These are phyloP conservation scores for Cotesia typhae DNA, from an alignment of 1,140 invertebrate species.

Conservation along the genomic window DNA sequence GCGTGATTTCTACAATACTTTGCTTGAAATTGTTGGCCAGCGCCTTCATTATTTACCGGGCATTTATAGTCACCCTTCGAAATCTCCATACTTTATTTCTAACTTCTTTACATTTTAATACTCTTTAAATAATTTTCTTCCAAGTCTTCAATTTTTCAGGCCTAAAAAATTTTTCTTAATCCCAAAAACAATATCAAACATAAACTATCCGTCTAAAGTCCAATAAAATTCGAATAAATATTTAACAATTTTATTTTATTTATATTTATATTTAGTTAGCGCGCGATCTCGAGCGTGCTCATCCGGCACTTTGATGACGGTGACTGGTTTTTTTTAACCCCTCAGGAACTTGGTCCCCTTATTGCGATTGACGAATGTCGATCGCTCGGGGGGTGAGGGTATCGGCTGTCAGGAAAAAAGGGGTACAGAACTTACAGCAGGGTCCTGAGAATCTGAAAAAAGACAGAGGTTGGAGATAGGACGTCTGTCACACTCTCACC, in stretches of 20 bases:
- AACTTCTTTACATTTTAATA: no score
- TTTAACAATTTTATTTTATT: background rate
- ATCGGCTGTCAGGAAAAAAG: background rate
- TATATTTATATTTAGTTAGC: constrained; percentile 3
- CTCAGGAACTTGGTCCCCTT: constrained; percentile 10
- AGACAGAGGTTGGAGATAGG: constrained; percentile 28
- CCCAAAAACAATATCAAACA: no score
- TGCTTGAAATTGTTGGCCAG: background rate
- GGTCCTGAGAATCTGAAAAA: constrained; percentile 4
- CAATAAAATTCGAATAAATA: no score
- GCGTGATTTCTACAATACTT: background rate
- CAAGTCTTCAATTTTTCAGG: no score
- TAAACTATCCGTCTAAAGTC: no score
- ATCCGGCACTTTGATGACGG: constrained; percentile 29
- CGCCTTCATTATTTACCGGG: no score
- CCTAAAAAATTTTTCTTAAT: no score
- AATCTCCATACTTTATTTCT: no score
- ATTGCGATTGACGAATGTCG: constrained; percentile 38
- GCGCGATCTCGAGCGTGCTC: constrained; percentile 8
- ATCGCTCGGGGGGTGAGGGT: constrained; percentile 24
- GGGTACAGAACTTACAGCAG: background rate
- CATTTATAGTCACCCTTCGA: no score
- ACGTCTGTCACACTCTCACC: constrained; percentile 37
- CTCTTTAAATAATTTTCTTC: no score
- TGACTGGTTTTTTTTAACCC: constrained; percentile 33